Evolutionary conservation across 2,888 invertebrate species (phyloP), one percentile per base, ranked within the genome.

Genomic region (Dasypolia templi): DNA sequence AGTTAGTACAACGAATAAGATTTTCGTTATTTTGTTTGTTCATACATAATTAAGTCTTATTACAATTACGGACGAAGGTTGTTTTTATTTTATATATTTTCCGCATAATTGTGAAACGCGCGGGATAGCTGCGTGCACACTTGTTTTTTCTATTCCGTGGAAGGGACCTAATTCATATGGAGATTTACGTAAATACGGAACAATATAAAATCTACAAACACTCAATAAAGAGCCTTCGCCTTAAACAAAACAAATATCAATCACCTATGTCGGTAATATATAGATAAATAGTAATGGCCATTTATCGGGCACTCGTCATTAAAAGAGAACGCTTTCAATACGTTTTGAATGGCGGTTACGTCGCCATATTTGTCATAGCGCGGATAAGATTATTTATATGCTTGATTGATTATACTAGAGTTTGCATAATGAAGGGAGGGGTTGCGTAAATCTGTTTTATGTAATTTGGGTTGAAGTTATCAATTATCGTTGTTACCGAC

Each of bases 251-350:
- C 68, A 51, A 88, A 86, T 86, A 90, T 90, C 90, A 88, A 87
- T 87, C 86, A 86, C 77, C 11, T 32, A 77, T 79, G 86, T 84
- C 72, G 72, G 73, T 77, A 83, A 74, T 77, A 85, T 79, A 76
- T 77, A 86, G 81, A 87, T 87, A 88, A 87, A 90, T 90, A 80
- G 89, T 90, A 89, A 90, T 90, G 85, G 86, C 88, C 82, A 90
- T 90, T 90, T 89, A 89, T 90, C 87, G 84, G 82, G 84, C 86
- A 84, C 83, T 89, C 87, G 90, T 91, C 91, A 91, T 92, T 90
- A 90, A 85, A 87, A 87, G 88, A 88, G 89, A 88, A 87, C 72
- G 80, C 81, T 84, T 81, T 88, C 82, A 75, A 82, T 84, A 79
- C 68, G 74, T 75, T 75, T 56, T 67, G 62, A 80, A 77, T 77